Evolutionary conservation across 2,797 vertebrate genomes (phyloP), one percentile per base, ranked within the genome.

Genomic region (Epinephelus awoara): DNA sequence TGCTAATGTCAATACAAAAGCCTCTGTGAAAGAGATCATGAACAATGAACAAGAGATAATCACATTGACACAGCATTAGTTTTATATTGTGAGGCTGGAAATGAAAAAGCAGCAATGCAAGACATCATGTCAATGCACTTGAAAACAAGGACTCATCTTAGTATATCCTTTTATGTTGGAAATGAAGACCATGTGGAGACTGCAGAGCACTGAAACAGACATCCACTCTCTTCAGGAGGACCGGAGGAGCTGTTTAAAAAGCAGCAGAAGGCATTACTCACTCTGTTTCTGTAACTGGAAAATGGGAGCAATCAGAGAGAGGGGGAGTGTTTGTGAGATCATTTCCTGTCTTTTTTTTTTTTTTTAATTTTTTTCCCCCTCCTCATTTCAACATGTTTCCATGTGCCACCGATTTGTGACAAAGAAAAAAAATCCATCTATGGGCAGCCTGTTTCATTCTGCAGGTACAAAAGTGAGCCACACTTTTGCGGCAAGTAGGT

Each of bases 261-360:
- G 65, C 77, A 89, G 64, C 86, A 89, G 87, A 82, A 81, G 85
- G 90, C 90, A 93, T 95, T 95, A 95, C 94, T 95, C 94, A 95
- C 83, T 91, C 80, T 81, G 77, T 86, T 87, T 86, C 90, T 91
- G 85, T 83, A 88, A 89, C 91, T 96, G 95, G 95, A 96, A 96
- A 96, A 94, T 94, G 89, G 93, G 93, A 93, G 93, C 93, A 94
- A 94, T 93, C 87, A 81, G 78, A 92, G 87, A 91, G 92, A 92
- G 89, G 92, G 83, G 86, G 90, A 88, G 91, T 91, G 93, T 94
- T 94, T 91, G 91, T 96, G 95, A 95, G 93, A 94, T 95, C 91
- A 96, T 96, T 96, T 96, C 95, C 95, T 96, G 93, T 91, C 78
- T 68, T 70, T 90, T 90, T 90, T 83, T 79, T 47, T 83, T 85